These are phyloP conservation scores for Bagarius yarrelli DNA, from an alignment of 2,113 vertebrate species.

Conservation along the genomic window DNA sequence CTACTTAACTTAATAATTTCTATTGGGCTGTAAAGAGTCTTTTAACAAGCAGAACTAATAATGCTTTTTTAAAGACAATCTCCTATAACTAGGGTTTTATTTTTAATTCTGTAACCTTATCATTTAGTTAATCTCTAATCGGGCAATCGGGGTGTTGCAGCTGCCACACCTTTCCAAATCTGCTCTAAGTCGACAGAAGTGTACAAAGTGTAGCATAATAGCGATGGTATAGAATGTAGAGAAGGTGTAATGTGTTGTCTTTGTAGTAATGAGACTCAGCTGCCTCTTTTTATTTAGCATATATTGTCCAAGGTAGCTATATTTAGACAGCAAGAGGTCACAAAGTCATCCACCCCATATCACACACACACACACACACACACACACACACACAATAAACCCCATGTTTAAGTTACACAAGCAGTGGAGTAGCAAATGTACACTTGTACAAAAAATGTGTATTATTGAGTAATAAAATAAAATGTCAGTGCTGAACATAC, in stretches of 20 bases:
- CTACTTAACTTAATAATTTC: too few species aligned
- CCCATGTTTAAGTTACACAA: conserved; percentile 11
- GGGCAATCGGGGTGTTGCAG: neutral
- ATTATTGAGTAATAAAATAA: conserved; percentile 17
- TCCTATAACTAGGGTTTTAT: too few species aligned
- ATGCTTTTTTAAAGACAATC: too few species aligned
- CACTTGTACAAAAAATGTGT: conserved; percentile 18
- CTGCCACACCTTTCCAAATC: conserved; percentile 6
- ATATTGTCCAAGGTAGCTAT: conserved; percentile 8
- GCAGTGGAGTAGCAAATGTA: neutral
- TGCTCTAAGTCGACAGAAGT: neutral
- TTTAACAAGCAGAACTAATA: too few species aligned
- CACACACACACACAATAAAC: conserved; percentile 11
- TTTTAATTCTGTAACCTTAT: neutral
- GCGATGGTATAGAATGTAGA: neutral
- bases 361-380: conserved; percentile 9
- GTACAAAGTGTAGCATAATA: neutral
- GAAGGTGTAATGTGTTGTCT: neutral
- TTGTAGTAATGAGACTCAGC: neutral
- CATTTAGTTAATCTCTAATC: neutral
- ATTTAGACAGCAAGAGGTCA: conserved; percentile 1
- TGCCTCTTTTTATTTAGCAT: neutral
- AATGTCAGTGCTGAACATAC: conserved; percentile 15
- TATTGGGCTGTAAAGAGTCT: too few species aligned
- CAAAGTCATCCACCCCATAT: too few species aligned